These are phyloP conservation scores for Hylaea fasciaria DNA, from an alignment of 2,888 invertebrate species.

Conservation along the genomic window DNA sequence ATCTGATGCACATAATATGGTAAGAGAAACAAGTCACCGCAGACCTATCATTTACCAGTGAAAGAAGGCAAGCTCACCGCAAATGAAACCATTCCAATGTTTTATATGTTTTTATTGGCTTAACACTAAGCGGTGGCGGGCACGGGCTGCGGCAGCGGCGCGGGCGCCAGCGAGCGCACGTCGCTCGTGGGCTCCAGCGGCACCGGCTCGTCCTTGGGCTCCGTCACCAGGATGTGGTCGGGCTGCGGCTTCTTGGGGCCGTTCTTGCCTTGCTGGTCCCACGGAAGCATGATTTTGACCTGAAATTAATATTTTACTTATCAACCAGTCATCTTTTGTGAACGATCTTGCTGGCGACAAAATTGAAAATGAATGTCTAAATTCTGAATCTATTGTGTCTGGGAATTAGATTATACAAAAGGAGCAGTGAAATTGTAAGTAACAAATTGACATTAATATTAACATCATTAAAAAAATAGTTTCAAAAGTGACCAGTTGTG, in stretches of 20 bases:
- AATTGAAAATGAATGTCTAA: too few relatives aligned
- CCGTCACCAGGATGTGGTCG: slow-evolving; percentile 98
- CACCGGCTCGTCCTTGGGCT: slow-evolving; percentile 97
- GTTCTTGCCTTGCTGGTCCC: slow-evolving; percentile 98
- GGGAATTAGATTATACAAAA: too few relatives aligned
- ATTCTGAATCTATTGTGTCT: too few relatives aligned
- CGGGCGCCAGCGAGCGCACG: slow-evolving; percentile 88
- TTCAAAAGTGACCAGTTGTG: too few relatives aligned
- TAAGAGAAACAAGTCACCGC: background rate
- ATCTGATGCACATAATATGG: too few relatives aligned
- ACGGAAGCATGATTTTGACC: slow-evolving; percentile 99
- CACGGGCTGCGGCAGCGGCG: slow-evolving; percentile 76
- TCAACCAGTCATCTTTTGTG: too few relatives aligned
- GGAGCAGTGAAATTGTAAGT: too few relatives aligned
- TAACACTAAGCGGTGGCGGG: slow-evolving; percentile 71
- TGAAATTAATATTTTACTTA: slow-evolving; percentile 68
- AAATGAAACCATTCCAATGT: slow-evolving; percentile 32
- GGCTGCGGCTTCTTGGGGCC: slow-evolving; percentile 99
- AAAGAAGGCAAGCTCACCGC: background rate
- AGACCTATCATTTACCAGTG: background rate
- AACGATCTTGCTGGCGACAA: too few relatives aligned
- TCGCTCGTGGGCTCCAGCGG: slow-evolving; percentile 90
- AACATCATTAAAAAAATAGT: too few relatives aligned
- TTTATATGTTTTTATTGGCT: slow-evolving; percentile 57
- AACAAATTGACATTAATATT: too few relatives aligned